phyloP scores from a whole-genome alignment of 1,140 invertebrate species.

The Ips nitidus region DNA sequence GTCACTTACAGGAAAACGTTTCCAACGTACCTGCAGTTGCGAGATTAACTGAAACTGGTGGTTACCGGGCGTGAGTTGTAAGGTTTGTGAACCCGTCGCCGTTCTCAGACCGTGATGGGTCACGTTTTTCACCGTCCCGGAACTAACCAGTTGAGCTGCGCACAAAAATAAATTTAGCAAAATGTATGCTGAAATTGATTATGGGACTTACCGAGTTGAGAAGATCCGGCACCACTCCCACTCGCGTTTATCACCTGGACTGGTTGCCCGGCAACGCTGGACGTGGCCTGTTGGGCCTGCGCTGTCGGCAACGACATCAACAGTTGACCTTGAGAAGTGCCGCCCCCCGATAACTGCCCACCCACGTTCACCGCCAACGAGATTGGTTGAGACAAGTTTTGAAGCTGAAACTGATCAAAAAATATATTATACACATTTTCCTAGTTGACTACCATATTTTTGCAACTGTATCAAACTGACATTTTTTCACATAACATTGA shows the following conservation, averaged over 20 bases:
- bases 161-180: constrained; percentile 17
- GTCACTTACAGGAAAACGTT: not conserved
- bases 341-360: constrained; percentile 49
- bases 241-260: constrained; percentile 49
- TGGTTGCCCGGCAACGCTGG: constrained; percentile 44
- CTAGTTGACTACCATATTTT: not conserved
- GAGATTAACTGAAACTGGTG: constrained; percentile 62
- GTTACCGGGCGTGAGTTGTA: constrained; percentile 49
- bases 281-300: constrained; percentile 47
- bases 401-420: constrained; percentile 64
- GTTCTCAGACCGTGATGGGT: constrained; percentile 62
- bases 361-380: constrained; percentile 73
- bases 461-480: too few relatives aligned
- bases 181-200: too few relatives aligned
- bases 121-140: constrained; percentile 61
- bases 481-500: too few relatives aligned
- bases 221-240: constrained; percentile 35
- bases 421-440: not conserved
- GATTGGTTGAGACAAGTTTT: constrained; percentile 75
- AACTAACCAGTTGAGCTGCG: constrained; percentile 65
- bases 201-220: constrained; percentile 53
- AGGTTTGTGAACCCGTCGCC: constrained; percentile 33
- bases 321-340: constrained; percentile 46
- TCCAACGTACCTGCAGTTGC: constrained; percentile 52
- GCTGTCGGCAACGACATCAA: constrained; percentile 52